Base-by-base conservation (phyloP, 2,113 vertebrate species). In the Halcyon senegalensis region DNA sequence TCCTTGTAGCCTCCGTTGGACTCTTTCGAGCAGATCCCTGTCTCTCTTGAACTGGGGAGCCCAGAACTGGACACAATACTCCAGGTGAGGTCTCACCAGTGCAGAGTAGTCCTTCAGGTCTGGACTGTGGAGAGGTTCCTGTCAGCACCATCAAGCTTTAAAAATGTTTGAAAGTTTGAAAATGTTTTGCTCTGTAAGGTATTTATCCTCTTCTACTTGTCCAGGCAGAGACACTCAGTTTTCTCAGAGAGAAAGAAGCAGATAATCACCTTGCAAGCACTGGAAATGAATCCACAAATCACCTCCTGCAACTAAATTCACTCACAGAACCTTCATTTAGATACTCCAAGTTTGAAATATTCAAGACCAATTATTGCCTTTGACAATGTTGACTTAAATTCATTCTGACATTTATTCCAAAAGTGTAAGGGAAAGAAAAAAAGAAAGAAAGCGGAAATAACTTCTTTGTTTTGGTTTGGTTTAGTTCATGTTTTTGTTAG, bases 311-410 rank as follows among this genome's bases (percentile, higher is more conserved):
- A 90, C 44, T 69, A 73, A 77, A 94, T 43, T 93, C 37, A 51
- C 80, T 80, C 46, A 30, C 24, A 81, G 80, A 94, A 77, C 37
- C 37, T 92, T 83, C 60, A 79, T 85, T 89, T 80, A 77, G 78
- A 58, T 73, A 66, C 20, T 58, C 37, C 25, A 59, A 70, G 33
- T 77, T 27, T 84, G 68, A 93, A 95, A 90, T 85, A 80, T n/a
- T 88, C 55, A 78, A 81, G 60, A 70, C 13, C 13, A 59, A 58
- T 53, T 25, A 84, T n/a, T 80, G 37, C 59, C 39, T 92, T 90
- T 84, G 64, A 88, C 48, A 72, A 21, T 37, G 64, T 60, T 92
- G 78, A 93, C 76, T 90, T 77, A 76, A 91, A 90, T 90, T 73
- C 35, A 59, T 70, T 70, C 72, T 77, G 92, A 80, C 64, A 56